Evolutionary conservation across 30 jellyfish, hydroid and myxozoan genomes (phyloP), one percentile per base, ranked within the genome.

Genomic region (Aurelia aurita complex sp. Pacific): DNA sequence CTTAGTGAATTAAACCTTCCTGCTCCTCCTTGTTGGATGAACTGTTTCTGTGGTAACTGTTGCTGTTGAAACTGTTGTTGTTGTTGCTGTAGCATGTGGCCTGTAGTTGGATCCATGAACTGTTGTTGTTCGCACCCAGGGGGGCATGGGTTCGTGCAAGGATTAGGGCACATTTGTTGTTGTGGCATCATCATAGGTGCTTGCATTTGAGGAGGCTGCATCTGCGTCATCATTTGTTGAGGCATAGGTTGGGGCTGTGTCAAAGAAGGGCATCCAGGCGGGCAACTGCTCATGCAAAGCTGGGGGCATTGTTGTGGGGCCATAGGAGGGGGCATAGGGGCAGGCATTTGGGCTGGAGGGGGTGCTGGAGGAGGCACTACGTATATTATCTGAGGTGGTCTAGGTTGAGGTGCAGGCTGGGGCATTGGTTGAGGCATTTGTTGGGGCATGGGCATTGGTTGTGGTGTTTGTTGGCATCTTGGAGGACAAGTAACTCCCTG

Each of bases 141-240:
- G 36, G 97, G 97, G 54, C 98, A 85, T 34, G 88, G 96, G 67
- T 63, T 72, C 10, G 83, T 40, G 86, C 98, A 92, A 10, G 98
- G 97, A 57, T 64, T 88, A 0, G 98, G 97, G 85, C 98, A 92
- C 16, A 62, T 90, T 51, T 73, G 83, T 74, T 79, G 82, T 65
- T 74, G 88, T 17, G 75, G 78, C 64, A 46, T 64, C 82, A 64
- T 52, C 81, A 71, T 60, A 15, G 91, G 91, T 6, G 88, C 10
- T 50, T 76, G 74, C 55, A 29, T 64, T 79, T 23, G 89, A 32
- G 57, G 57, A 6, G 67, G 82, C 53, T 67, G 90, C 70, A 57
- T 57, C 72, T 52, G 52, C 3, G 85, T 18, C 70, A 57, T 52
- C 40, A 38, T 2, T 38, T 38, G 43, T 13, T 61, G 85, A 16